A percentile compares a stretch with the other conserved stretches of the same genome.
These are phyloP conservation scores for Siniperca scherzeri DNA, from an alignment of 2,797 vertebrate species.

Conservation along the genomic window DNA sequence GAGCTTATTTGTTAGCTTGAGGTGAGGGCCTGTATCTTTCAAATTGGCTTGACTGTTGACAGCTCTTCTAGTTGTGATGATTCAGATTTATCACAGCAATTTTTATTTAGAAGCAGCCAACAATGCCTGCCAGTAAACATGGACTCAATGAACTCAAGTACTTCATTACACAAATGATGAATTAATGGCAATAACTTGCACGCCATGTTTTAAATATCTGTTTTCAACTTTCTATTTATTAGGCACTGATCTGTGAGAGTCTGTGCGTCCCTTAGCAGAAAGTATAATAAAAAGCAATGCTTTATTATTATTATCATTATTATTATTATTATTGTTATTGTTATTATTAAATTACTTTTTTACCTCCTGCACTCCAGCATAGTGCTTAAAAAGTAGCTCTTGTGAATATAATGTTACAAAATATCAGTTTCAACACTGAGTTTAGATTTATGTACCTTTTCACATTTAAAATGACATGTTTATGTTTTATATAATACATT, in stretches of 20 bases:
- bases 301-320: neutral
- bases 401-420: neutral
- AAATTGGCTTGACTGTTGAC: constrained; percentile 15
- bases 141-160: constrained; percentile 29
- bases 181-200: constrained; percentile 16
- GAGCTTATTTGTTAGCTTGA: constrained; percentile 17
- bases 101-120: constrained; percentile 29
- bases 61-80: constrained; percentile 33
- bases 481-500: too few relatives aligned
- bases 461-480: too few relatives aligned
- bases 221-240: constrained; percentile 38
- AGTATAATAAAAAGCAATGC: neutral
- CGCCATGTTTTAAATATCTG: constrained; percentile 3
- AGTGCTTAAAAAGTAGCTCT: neutral
- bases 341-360: neutral
- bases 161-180: constrained; percentile 31
- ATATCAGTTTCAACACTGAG: neutral
- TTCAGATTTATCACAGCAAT: constrained; percentile 43
- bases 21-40: constrained; percentile 23
- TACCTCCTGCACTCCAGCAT: neutral
- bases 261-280: neutral
- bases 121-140: constrained; percentile 40
- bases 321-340: neutral
- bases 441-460: too few relatives aligned
- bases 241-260: neutral